Conservation (phyloP, 64 coral and sea anemone genomes). For the Trachythela sp. region DNA sequence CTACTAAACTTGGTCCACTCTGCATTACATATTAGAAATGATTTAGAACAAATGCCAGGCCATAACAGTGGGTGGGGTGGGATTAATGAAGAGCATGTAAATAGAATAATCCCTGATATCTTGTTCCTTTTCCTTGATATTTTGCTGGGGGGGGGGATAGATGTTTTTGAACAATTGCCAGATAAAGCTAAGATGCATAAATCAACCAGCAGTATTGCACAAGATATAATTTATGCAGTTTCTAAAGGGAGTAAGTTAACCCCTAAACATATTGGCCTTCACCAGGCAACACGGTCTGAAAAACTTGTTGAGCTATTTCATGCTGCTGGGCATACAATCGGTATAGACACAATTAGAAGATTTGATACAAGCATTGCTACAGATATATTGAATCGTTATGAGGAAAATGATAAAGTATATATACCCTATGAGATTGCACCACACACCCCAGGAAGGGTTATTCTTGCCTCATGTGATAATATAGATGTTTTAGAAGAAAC, state of each 20-base stretch:
- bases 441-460: background rate
- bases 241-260: background rate
- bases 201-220: too few species aligned
- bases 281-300: background rate
- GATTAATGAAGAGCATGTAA: too few species aligned
- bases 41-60: too few species aligned
- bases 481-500: slow-evolving; percentile 10
- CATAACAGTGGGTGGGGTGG: too few species aligned
- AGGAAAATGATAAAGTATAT: background rate
- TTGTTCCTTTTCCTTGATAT: background rate
- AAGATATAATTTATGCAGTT: background rate
- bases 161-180: background rate
- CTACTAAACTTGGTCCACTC: too few species aligned
- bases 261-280: background rate
- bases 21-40: too few species aligned
- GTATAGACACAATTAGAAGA: background rate
- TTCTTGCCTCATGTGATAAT: too few species aligned
- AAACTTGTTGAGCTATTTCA: too few species aligned
- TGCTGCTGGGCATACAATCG: background rate
- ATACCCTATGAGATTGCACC: background rate
- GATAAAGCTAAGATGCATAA: background rate
- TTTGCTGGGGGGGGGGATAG: background rate
- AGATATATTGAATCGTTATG: background rate
- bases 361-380: background rate
- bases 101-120: too few species aligned